A percentile compares a stretch with the other conserved stretches of the same genome.
phyloP scores from a whole-genome alignment of 2,888 invertebrate species.

The Hedya salicella region DNA sequence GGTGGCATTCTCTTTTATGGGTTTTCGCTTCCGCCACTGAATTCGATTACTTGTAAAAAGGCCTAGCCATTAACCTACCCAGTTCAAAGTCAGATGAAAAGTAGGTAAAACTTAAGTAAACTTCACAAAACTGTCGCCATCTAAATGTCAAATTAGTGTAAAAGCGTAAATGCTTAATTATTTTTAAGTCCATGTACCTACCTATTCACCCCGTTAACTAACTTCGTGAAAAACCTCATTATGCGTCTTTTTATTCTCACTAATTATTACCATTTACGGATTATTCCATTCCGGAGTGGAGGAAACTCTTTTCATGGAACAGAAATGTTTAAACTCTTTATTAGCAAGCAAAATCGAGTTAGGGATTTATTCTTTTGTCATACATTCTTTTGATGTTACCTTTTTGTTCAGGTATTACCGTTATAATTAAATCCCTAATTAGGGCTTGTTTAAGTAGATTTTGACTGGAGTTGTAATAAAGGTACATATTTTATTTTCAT shows the following conservation, averaged over 20 bases:
- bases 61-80: too few relatives aligned
- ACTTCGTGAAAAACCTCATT: constrained; percentile 7
- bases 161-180: not conserved
- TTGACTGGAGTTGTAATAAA: too few relatives aligned
- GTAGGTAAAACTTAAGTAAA: not conserved
- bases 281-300: not conserved
- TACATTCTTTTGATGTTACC: constrained; percentile 10
- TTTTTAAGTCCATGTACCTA: not conserved
- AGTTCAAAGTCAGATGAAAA: too few relatives aligned
- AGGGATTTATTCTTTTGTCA: constrained; percentile 2
- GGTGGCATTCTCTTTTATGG: too few relatives aligned
- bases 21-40: too few relatives aligned
- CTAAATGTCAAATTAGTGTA: not conserved
- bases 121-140: not conserved
- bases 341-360: not conserved
- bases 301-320: not conserved
- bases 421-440: not conserved
- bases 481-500: too few relatives aligned
- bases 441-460: too few relatives aligned
- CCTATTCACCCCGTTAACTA: not conserved
- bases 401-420: constrained; percentile 10
- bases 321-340: constrained; percentile 4
- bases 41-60: too few relatives aligned
- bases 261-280: constrained; percentile 1
- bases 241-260: not conserved